These are phyloP conservation scores for Orientallactaga sibirica DNA, from an alignment of 2,797 vertebrate genomes.

Conservation along the genomic window DNA sequence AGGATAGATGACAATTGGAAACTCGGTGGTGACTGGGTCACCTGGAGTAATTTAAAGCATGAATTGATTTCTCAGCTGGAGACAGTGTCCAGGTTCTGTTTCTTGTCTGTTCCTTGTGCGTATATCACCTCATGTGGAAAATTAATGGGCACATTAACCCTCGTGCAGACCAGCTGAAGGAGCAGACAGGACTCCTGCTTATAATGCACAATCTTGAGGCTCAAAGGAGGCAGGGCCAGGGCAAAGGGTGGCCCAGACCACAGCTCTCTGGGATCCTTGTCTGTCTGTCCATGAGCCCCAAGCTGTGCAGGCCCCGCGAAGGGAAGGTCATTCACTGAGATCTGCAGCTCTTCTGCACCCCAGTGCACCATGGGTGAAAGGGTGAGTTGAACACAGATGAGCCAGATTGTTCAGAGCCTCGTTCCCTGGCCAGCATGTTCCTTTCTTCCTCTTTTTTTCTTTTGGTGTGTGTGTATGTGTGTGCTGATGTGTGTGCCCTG, in stretches of 20 bases:
- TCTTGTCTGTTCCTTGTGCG: constrained; percentile 74
- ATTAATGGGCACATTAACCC: constrained; percentile 82
- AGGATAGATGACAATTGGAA: constrained; percentile 63
- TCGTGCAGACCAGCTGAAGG: constrained; percentile 61
- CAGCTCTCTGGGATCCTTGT: neutral
- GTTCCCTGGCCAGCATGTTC: neutral
- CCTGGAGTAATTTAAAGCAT: constrained; percentile 68
- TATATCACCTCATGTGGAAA: constrained; percentile 83
- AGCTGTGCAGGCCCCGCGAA: neutral
- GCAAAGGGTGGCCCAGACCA: neutral
- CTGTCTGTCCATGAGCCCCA: neutral
- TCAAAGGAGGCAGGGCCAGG: neutral
- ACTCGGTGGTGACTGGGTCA: constrained; percentile 48
- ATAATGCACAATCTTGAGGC: neutral
- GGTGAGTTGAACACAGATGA: neutral
- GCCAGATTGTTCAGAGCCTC: neutral
- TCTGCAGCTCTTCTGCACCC: neutral
- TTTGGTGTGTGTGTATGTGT: no score
- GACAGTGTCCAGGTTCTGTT: constrained; percentile 48
- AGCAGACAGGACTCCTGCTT: constrained; percentile 47
- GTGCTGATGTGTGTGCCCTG: no score
- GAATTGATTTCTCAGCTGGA: constrained; percentile 79
- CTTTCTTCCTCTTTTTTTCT: no score
- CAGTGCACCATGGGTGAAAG: neutral
- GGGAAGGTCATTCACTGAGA: constrained; percentile 10